Conservation (phyloP, 2,113 vertebrate genomes). For the Saccopteryx leptura region DNA sequence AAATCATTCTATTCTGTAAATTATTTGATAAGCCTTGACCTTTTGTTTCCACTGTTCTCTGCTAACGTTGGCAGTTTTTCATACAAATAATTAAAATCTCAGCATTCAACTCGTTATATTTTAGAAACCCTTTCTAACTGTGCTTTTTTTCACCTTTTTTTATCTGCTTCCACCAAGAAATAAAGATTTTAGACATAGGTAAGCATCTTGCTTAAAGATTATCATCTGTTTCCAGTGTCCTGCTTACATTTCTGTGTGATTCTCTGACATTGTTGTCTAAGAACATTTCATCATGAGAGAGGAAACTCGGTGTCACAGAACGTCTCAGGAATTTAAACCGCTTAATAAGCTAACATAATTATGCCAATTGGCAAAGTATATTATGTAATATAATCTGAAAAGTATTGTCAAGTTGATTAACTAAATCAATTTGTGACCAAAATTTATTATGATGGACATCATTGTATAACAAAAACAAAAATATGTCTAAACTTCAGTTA, state of each 20-base stretch:
- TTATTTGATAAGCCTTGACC: constrained; percentile 50
- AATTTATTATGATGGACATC: not conserved
- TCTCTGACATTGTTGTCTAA: constrained; percentile 65
- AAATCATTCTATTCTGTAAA: constrained; percentile 13
- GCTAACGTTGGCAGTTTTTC: constrained; percentile 43
- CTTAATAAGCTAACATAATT: not conserved
- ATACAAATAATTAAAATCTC: constrained; percentile 74
- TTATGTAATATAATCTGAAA: not conserved
- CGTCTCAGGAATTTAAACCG: not conserved
- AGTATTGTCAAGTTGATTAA: constrained; percentile 27
- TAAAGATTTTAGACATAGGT: constrained; percentile 99
- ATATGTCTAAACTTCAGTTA: not conserved
- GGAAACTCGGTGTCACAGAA: constrained; percentile 44
- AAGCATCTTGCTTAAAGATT: constrained; percentile 89
- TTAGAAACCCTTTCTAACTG: constrained; percentile 87
- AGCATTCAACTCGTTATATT: constrained; percentile 82
- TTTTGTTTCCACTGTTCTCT: constrained; percentile 65
- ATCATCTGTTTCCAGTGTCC: constrained; percentile 83
- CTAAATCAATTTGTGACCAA: constrained; percentile 34
- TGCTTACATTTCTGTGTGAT: constrained; percentile 63
- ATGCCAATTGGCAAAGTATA: not conserved
- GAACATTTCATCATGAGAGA: constrained; percentile 61
- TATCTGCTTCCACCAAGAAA: constrained; percentile 95
- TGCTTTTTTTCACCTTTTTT: constrained; percentile 88
- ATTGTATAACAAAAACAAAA: not conserved